Base-by-base conservation (phyloP, 2,797 vertebrate genomes). In the Leptoclinus maculatus region DNA sequence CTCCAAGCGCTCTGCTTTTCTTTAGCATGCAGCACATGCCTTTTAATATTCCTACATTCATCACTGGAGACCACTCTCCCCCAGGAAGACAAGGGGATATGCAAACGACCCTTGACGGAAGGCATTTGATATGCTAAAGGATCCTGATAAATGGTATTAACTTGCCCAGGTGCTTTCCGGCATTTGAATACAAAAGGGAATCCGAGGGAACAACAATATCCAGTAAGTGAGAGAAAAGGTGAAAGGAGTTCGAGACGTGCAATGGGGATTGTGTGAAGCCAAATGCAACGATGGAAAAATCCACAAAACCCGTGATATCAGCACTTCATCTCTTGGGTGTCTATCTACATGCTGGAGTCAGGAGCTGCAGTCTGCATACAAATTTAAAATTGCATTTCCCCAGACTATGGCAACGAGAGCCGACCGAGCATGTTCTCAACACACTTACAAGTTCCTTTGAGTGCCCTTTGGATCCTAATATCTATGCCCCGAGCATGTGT, bases 111-210 rank as follows among this genome's bases (percentile, higher is more conserved):
- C 79, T 74, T 87, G 90, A 92, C 89, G 93, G 89, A 87, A 85
- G 83, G 89, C 87, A 78, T 92, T 95, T 89, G 87, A 91, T 92
- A 93, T 90, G 87, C 89, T 94, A 93, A 93, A 89, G 80, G 78
- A 0, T 80, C 81, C 84, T 76, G 78, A 90, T 94, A 88, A 94
- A 92, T 91, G 90, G 66, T 83, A 88, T 93, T 93, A 93, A 86
- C 83, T 87, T 57, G 79, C 78, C 81, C 82, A 79, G 91, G 81
- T 84, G 85, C 88, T 91, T 82, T 84, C 54, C 69, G 36, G 89
- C 86, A 87, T 83, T 83, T 78, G 66, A 88, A 89, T 85, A 80
- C 70, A 32, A 71, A 59, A 83, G 36, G 41, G 32, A 76, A 76
- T 69, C 59, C 4, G 19, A 66, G 71, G 58, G 77, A 88, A 83